Conservation (phyloP, 2,797 vertebrate species). For the Acrocephalus scirpaceus region DNA sequence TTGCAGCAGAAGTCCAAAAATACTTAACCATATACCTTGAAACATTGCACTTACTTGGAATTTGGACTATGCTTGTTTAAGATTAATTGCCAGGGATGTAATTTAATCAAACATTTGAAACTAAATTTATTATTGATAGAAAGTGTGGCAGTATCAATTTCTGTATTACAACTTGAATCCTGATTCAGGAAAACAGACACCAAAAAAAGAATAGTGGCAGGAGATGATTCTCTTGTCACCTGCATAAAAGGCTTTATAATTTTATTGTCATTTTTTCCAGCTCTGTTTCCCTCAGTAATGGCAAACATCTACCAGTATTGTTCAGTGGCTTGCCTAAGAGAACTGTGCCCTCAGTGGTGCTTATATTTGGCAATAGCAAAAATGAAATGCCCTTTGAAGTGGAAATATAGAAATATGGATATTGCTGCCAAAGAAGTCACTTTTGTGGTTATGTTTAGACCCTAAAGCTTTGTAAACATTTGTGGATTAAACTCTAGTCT, state of each 20-base stretch:
- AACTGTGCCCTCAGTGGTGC: not conserved
- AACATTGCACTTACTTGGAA: not conserved
- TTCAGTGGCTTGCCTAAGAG: not conserved
- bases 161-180: not conserved
- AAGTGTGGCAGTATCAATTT: not conserved
- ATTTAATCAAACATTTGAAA: not conserved
- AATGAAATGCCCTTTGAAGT: not conserved
- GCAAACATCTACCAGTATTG: not conserved
- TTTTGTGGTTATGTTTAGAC: not conserved
- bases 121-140: not conserved
- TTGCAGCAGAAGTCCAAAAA: not conserved
- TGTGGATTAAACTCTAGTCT: not conserved
- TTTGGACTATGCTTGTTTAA: not conserved
- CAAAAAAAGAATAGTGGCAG: not conserved
- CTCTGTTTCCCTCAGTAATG: not conserved
- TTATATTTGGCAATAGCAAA: not conserved
- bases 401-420: not conserved
- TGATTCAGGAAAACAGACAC: not conserved
- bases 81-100: not conserved
- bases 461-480: not conserved
- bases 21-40: not conserved
- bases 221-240: not conserved
- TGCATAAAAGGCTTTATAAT: not conserved
- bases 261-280: not conserved
- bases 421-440: not conserved